Evolutionary conservation across 2,113 vertebrate genomes (phyloP), one percentile per base, ranked within the genome.

Genomic region (Melanostigma gelatinosum): DNA sequence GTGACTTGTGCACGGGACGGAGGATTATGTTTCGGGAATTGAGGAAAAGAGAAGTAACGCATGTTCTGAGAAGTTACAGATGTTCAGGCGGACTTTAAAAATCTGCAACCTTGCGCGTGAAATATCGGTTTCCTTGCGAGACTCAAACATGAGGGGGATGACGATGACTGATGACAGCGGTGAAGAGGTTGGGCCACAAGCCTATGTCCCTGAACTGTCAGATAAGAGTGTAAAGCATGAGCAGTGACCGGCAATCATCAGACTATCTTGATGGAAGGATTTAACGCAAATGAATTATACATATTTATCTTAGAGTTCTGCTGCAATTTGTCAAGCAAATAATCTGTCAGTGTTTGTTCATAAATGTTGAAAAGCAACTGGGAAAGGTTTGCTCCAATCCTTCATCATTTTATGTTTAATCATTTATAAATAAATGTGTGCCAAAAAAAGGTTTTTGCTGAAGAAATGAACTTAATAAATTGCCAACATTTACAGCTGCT

Each of bases 1-100:
- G 82, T 83, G 88, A 80, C 87, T 71, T 82, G 61, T 69, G 70
- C 67, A 85, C 46, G 74, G 79, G 73, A 82, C 13, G 66, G 69
- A 64, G 81, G 89, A 91, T 91, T 91, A 85, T 68, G 29, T 91
- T 36, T 27, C 40, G 73, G 74, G 52, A 0, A 48, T 6, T 60
- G 36, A 8, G 27, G n/a, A 63, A 75, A 48, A 61, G 34, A 15
- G 40, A 48, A 52, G 58, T 55, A 61, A 44, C n/a, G 8, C 57
- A 50, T 50, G 64, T 44, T 74, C 38, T 55, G 70, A 65, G 71
- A 34, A 40, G 63, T 66, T n/a, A 34, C 36, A 61, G 61, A 75
- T 40, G 32, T 48, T 29, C 12, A 38, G 18, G 68, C 20, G 18
- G 55, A 20, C 27, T 32, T 36, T 18, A 61, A 62, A 44, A 44